Conservation (phyloP, 2,113 vertebrate genomes). For the Myodes glareolus region DNA sequence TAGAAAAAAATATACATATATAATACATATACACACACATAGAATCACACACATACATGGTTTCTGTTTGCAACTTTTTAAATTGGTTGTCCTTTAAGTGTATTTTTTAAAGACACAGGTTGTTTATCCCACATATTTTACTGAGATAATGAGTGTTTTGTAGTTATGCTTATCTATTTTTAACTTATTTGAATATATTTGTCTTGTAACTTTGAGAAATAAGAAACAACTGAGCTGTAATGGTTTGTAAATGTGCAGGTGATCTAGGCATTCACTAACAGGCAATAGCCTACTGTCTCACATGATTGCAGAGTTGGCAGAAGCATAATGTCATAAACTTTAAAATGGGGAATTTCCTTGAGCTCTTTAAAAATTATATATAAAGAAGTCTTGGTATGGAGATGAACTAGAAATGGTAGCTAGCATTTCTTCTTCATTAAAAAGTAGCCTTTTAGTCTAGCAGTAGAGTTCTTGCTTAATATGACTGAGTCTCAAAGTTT, state of each 20-base stretch:
- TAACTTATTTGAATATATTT: neutral
- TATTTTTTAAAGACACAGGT: neutral
- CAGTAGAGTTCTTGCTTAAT: neutral
- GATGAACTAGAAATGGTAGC: neutral
- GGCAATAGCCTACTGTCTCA: neutral
- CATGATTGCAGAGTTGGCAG: neutral
- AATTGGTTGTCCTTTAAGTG: neutral
- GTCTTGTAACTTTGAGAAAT: neutral
- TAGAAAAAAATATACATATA: neutral
- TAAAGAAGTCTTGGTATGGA: neutral
- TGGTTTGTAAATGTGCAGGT: neutral
- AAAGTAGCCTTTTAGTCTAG: neutral
- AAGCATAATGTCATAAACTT: neutral
- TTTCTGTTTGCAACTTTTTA: neutral
- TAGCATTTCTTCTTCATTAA: neutral
- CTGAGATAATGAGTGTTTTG: neutral
- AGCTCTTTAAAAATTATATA: neutral
- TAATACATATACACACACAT: no score
- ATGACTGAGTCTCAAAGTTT: neutral
- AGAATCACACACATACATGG: no score
- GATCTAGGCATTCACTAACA: neutral
- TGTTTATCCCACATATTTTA: neutral
- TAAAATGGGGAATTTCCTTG: neutral
- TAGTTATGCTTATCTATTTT: neutral
- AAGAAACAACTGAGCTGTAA: neutral